Evolutionary conservation across 1,140 invertebrate species (phyloP), one percentile per base, ranked within the genome.

Genomic region (Phenacoccus solenopsis): DNA sequence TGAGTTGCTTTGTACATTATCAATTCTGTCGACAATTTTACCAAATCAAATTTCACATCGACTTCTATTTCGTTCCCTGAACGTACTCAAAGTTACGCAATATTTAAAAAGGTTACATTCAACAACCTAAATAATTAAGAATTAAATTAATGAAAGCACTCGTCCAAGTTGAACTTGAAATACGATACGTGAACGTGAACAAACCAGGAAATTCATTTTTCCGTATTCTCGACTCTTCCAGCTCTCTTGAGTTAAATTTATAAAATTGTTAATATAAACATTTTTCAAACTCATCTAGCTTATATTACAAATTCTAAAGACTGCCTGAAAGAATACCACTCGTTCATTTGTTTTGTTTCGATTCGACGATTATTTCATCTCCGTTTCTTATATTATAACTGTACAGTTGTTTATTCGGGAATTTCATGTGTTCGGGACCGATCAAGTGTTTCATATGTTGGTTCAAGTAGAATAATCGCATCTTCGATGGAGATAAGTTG

Each of bases 311-410:
- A 64, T 25, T 64, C 21, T 25, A n/a, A n/a, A n/a, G n/a, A 49
- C 38, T 4, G 13, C 16, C 16, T 49, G 12, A n/a, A 49, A 16
- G 5, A 16, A 49, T 49, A 3, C 38, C 5, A 49, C 3, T 2
- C 4, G 4, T 4, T 27, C 16, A 64, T 27, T 64, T 64, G 59
- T 64, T 64, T 10, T 70, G 69, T 72, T 78, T 78, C 27, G 74
- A 75, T 77, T 93, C 90, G 69, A 96, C 88, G 69, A 94, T 90
- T 75, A 96, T 93, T 78, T 95, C 91, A 80, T 95, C 92, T 1
- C 91, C 92, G 74, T 90, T 90, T 72, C 86, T 82, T 70, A 96
- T 90, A 78, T 94, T 94, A 79, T 94, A 95, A 70, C 90, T 91
- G 78, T 94, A 95, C 24, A 96, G 81, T 77, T 90, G 89, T 75